phyloP scores from a whole-genome alignment of 2,888 invertebrate species.

The Catocala nupta region DNA sequence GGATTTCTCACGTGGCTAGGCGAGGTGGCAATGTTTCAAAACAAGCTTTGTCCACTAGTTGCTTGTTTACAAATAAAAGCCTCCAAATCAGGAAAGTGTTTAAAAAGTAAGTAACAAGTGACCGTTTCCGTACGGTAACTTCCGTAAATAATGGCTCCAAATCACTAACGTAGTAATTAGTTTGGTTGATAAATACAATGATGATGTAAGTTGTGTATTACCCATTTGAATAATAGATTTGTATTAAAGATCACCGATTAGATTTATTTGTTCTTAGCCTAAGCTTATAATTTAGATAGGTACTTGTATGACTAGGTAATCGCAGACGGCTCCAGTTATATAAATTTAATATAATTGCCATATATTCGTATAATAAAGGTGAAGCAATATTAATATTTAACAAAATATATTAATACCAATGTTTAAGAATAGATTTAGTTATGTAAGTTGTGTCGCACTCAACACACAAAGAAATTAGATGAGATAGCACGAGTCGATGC shows the following conservation, averaged over 20 bases:
- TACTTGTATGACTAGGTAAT: too few relatives aligned
- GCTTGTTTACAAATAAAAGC: slow-evolving; percentile 75
- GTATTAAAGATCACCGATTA: too few relatives aligned
- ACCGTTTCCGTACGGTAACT: slow-evolving; percentile 57
- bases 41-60: slow-evolving; percentile 72
- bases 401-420: too few relatives aligned
- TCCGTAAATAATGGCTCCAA: slow-evolving; percentile 39
- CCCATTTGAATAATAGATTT: neutral
- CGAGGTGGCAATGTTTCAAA: slow-evolving; percentile 64
- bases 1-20: slow-evolving; percentile 63
- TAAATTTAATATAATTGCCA: too few relatives aligned
- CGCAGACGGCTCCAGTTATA: too few relatives aligned
- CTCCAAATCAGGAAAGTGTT: slow-evolving; percentile 53
- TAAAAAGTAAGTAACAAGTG: slow-evolving; percentile 55
- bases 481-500: slow-evolving; percentile 61
- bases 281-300: too few relatives aligned
- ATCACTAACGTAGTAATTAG: neutral
- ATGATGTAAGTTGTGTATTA: neutral
- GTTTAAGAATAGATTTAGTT: too few relatives aligned
- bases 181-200: neutral
- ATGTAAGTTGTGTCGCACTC: slow-evolving; percentile 32
- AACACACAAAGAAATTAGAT: slow-evolving; percentile 62
- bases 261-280: too few relatives aligned
- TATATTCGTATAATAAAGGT: too few relatives aligned
- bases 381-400: too few relatives aligned